Conservation (phyloP, 1,140 invertebrate genomes). For the Drosophila pallidifrons region DNA sequence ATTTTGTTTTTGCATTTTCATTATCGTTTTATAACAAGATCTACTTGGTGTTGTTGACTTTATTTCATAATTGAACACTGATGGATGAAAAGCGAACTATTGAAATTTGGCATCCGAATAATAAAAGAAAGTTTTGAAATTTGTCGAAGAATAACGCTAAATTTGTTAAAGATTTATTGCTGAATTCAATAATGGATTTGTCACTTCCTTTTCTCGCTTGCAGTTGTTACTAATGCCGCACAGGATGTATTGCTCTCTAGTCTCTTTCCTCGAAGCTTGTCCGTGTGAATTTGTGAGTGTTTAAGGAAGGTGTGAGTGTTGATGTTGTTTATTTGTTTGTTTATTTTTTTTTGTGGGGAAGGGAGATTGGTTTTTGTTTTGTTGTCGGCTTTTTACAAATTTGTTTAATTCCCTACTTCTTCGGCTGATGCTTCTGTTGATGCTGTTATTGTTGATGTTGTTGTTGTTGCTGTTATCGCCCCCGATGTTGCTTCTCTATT, state of each 20-base stretch:
- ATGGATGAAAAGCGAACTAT: constrained; percentile 36
- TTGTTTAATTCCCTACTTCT: constrained; percentile 75
- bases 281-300: constrained; percentile 16
- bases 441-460: constrained; percentile 26
- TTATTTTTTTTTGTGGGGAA: constrained; percentile 12
- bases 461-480: constrained; percentile 15
- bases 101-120: constrained; percentile 57
- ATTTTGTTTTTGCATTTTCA: constrained; percentile 17
- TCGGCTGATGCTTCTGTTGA: constrained; percentile 35
- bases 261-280: constrained; percentile 8
- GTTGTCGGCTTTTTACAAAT: constrained; percentile 70
- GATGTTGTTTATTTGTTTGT: constrained; percentile 3
- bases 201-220: constrained; percentile 17
- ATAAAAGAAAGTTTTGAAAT: constrained; percentile 30
- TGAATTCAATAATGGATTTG: constrained; percentile 24
- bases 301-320: background rate
- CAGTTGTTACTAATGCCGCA: constrained; percentile 32
- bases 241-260: constrained; percentile 1
- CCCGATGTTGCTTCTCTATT: constrained; percentile 47
- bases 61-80: constrained; percentile 40
- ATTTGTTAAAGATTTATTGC: constrained; percentile 47
- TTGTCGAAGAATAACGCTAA: constrained; percentile 43
- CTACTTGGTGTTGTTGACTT: constrained; percentile 43
- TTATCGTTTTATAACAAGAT: constrained; percentile 44
- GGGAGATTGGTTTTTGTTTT: background rate